Percentiles rank a stretch among this genome's conserved stretches.
phyloP scores from a whole-genome alignment of 92 coral and sea anemone genomes.

The Metridium senile region DNA sequence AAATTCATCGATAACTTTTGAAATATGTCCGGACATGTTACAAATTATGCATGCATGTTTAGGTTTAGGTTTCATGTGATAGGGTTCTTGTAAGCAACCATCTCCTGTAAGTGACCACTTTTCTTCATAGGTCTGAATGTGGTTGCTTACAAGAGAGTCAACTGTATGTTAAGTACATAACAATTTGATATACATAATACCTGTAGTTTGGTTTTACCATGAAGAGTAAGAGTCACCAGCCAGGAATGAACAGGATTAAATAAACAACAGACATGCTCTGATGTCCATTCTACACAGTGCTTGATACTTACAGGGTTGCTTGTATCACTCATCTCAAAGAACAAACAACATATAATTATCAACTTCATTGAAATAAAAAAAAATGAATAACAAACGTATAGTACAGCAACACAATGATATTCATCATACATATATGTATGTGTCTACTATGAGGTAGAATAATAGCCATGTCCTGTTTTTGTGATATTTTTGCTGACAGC shows the following conservation, averaged over 20 bases:
- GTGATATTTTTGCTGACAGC: too few relatives aligned
- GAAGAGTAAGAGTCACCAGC: constrained; percentile 40
- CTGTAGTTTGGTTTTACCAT: constrained; percentile 4
- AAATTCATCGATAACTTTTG: too few relatives aligned
- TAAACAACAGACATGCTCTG: constrained; percentile 63
- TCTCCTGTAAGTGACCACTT: too few relatives aligned
- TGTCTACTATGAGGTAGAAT: too few relatives aligned
- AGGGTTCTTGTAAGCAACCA: too few relatives aligned
- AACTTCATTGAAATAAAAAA: neutral
- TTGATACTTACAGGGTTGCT: constrained; percentile 17
- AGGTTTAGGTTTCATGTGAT: too few relatives aligned
- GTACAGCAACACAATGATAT: neutral
- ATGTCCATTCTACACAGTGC: constrained; percentile 54
- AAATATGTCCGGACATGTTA: too few relatives aligned
- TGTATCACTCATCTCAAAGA: neutral
- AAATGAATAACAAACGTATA: neutral
- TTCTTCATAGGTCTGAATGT: neutral
- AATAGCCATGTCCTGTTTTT: too few relatives aligned
- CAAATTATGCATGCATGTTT: too few relatives aligned
- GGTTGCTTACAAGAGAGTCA: neutral
- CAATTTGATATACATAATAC: neutral
- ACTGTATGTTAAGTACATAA: neutral
- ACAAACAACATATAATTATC: neutral
- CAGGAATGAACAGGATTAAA: constrained; percentile 80
- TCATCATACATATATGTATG: too few relatives aligned